Evolutionary conservation across 2,888 invertebrate species (phyloP), one percentile per base, ranked within the genome.

Genomic region (Pantelozetes paolii): DNA sequence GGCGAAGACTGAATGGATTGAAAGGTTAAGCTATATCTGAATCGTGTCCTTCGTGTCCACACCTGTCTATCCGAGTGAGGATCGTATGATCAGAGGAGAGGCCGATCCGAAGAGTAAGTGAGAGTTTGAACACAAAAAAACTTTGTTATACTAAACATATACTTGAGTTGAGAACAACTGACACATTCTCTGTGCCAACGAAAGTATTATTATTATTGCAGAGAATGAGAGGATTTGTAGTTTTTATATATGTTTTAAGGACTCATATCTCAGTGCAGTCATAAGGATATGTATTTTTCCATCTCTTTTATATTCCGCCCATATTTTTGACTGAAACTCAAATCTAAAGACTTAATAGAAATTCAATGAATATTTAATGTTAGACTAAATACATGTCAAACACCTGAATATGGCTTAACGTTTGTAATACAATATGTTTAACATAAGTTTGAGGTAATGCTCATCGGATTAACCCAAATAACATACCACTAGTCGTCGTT

Each of bases 401-500:
- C 64, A 11, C n/a, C 23, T 40, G 32, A 40, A 40, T 20, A 40
- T 40, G 36, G 30, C 40, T 40, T 30, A 18, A 62, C 28, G 13
- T 32, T 62, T 62, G 59, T 67, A 67, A 40, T 20, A 67, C 20
- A 67, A 67, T 67, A 40, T 36, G 26, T 67, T 26, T 42, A 40
- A 40, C 40, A 23, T 42, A 36, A 26, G 59, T 62, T 67, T 40
- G 40, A 20, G 18, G 67, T 67, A 67, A 40, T 67, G 67, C 23
- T 20, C 32, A 67, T 23, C 59, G 67, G 67, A 67, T 67, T 67
- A 67, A 36, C 67, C 67, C 40, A 67, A 67, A 67, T 67, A 67
- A 62, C 32, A 32, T 30, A 32, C 59, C 32, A 3, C 6, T 18
- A 11, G 9, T 26, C 9, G 20, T 62, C 23, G 23, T 15, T 3